Conservation (phyloP, 2,888 invertebrate genomes). For the Actias luna region DNA sequence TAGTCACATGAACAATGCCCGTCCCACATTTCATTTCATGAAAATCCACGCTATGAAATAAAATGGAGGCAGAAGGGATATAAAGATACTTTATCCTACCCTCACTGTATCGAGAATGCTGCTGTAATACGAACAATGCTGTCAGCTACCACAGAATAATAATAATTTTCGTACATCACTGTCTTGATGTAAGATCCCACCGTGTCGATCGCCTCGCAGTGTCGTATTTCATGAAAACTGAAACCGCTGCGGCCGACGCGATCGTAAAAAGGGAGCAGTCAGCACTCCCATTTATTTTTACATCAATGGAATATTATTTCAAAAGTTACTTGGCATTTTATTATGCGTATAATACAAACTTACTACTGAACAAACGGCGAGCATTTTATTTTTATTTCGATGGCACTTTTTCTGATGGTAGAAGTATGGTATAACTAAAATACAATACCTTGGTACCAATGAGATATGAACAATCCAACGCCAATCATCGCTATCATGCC, state of each 20-base stretch:
- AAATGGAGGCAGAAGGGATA: slow-evolving; percentile 57
- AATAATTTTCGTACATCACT: neutral
- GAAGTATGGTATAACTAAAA: too few species aligned
- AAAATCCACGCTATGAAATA: slow-evolving; percentile 57
- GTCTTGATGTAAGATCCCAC: neutral
- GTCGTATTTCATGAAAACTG: slow-evolving; percentile 64
- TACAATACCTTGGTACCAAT: too few species aligned
- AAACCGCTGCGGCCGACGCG: slow-evolving; percentile 32
- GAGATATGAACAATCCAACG: too few species aligned
- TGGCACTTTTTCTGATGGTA: too few species aligned
- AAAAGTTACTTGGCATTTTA: slow-evolving; percentile 22
- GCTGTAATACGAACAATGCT: neutral
- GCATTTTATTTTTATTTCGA: too few species aligned
- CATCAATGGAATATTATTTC: slow-evolving; percentile 44
- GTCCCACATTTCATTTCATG: slow-evolving; percentile 46
- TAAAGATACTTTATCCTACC: slow-evolving; percentile 66
- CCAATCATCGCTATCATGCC: too few species aligned
- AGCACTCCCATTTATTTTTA: slow-evolving; percentile 48
- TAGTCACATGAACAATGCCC: slow-evolving; percentile 3
- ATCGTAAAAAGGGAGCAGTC: slow-evolving; percentile 63
- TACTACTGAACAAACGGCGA: slow-evolving; percentile 21
- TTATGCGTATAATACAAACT: neutral
- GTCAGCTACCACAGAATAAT: neutral
- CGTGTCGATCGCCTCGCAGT: neutral
- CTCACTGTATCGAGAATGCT: neutral